Evolutionary conservation across 2,797 vertebrate species (phyloP), one percentile per base, ranked within the genome.

Genomic region (Muscicapa striata): DNA sequence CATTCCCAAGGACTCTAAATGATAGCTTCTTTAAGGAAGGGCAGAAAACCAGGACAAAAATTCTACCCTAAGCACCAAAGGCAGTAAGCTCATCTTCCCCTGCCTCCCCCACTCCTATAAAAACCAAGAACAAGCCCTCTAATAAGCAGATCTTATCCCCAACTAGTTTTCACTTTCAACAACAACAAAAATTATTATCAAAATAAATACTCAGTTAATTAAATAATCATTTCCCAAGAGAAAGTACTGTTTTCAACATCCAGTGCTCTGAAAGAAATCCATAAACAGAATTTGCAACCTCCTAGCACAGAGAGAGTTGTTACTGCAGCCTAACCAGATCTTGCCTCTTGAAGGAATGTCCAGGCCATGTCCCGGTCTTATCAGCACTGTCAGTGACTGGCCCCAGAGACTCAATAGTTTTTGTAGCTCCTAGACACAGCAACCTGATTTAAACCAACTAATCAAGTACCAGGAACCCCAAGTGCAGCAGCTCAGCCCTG

Each of bases 201-300:
- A 92, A 91, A 95, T 45, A 95, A 90, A 92, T 87, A 84, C 10
- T 27, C 66, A 93, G 36, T 49, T 85, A 87, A 92, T 62, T 77
- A 54, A 94, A 85, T 77, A 90, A 76, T 59, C 23, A 74, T 70
- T 74, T 94, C 87, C 70, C 78, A 89, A 59, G 73, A 78, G 67
- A 84, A 89, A 93, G 32, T 46, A 77, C 29, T 40, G 34, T 70
- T 92, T 94, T 84, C 66, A 93, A 67, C 43, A 86, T 48, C 22
- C 59, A 70, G 14, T 6, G 26, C 40, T 77, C 63, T 26, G 61
- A 93, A 77, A 54, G 32, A 87, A 93, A 87, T 32, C 21, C 34
- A 84, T 36, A 18, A 88, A 79, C n/a, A 87, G 55, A 13, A 90
- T 89, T 41, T 83, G 32, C 61, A 90, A 36, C 59, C 36, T 74